Base-by-base conservation (phyloP, 2,113 vertebrate species). In the Epinephelus fuscoguttatus region DNA sequence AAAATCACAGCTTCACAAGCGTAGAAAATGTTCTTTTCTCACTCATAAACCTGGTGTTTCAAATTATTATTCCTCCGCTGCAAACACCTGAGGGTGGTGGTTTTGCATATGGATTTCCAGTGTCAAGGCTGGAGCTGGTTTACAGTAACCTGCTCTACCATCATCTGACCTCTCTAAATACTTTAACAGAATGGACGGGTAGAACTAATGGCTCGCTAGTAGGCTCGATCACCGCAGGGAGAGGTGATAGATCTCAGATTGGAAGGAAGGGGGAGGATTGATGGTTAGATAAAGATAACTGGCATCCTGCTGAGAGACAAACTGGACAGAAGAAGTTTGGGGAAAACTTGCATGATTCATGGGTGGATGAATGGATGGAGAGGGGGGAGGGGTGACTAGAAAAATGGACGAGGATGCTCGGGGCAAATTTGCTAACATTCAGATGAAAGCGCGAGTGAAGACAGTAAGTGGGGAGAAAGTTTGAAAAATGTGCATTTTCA, bases 251-350 rank as follows among this genome's bases (percentile, higher is more conserved):
- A 83, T 82, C 37, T 77, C 12, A 66, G 13, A 33, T 47, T 53
- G 17, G 37, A 84, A 27, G 56, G 18, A 78, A 47, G 61, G 42
- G 74, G 21, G 25, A 70, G 49, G 77, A 74, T 77, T 75, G 74
- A 75, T 87, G 71, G 42, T 75, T 77, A 12, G 64, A 86, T 81
- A 82, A 80, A 71, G 63, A 67, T 42, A 80, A 73, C 66, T 77
- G 61, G 56, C 63, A 27, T 66, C 84, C 82, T 30, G 84, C 86
- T 77, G 88, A 47, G 78, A 84, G 57, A 84, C 27, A 77, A 87
- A 81, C 71, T 57, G 50, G 75, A 84, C 61, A 73, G 80, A 75
- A 62, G 60, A 81, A 85, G 56, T 62, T 62, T 57, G 52, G 47
- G 78, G 68, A 79, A 64, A 45, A 74, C 50, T 27, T 73, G 9